Evolutionary conservation across 2,888 invertebrate species (phyloP).

Genomic region (Drosophila ustulata): DNA sequence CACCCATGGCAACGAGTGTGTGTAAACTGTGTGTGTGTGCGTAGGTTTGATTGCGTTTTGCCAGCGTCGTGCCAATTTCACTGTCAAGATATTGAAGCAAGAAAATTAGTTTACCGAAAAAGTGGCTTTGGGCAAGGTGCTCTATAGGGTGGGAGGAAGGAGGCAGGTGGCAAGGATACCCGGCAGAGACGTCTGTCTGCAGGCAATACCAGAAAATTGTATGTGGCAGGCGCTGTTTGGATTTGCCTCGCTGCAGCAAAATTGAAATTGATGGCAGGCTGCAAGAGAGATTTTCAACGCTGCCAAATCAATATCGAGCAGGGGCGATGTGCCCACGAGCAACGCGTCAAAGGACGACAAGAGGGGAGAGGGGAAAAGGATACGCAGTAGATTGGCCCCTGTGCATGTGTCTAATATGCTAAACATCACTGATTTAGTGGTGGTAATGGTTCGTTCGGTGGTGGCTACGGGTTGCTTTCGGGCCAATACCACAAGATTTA

Average conservation of each 20-base stretch:
- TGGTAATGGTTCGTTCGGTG: constrained; percentile 50
- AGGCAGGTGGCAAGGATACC: constrained; percentile 4
- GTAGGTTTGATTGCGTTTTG: constrained; percentile 70
- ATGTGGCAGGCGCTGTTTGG: constrained; percentile 72
- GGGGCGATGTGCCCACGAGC: not conserved
- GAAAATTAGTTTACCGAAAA: constrained; percentile 84
- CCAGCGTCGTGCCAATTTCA: constrained; percentile 82
- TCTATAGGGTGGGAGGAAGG: not conserved
- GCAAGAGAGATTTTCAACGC: constrained; percentile 48
- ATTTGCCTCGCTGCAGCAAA: constrained; percentile 74
- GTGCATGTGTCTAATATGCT: constrained; percentile 77
- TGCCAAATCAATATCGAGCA: constrained; percentile 53
- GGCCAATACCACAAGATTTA: constrained; percentile 60
- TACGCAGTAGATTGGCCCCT: constrained; percentile 50
- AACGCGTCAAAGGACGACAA: not conserved
- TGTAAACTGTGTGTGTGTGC: constrained; percentile 29
- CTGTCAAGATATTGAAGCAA: constrained; percentile 83
- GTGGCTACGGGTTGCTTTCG: constrained; percentile 6
- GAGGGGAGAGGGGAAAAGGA: not conserved
- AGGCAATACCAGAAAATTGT: constrained; percentile 70
- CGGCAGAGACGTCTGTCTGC: constrained; percentile 54
- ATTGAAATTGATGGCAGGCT: constrained; percentile 84
- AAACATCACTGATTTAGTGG: constrained; percentile 74
- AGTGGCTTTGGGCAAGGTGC: constrained; percentile 60
- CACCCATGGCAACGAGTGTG: constrained; percentile 21